Base-by-base conservation (phyloP, 1,140 invertebrate genomes). In the Lepidurus arcticus region DNA sequence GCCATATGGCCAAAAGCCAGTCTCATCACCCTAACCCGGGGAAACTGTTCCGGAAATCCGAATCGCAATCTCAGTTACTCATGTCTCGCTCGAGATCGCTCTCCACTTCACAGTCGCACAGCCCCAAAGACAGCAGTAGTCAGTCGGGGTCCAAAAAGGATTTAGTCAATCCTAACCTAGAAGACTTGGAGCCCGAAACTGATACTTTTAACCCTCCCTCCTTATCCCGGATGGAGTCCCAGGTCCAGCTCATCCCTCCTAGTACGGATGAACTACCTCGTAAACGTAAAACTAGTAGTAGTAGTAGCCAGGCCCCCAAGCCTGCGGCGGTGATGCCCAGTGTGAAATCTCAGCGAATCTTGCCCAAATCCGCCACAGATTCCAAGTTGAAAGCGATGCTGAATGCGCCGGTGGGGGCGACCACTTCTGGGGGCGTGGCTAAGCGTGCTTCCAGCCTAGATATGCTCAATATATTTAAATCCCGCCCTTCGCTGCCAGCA, bases 401-500 rank as follows among this genome's bases (percentile, higher is more conserved):
- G 21, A 65, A 8, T 16, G 53, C 53, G 53, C 53, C 53, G 16
- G 16, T 21, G 21, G 16, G 16, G 21, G 21, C 16, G 21, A 65
- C 16, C 53, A 65, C n/a, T 21, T 7, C 53, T 0, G 13, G 2
- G 34, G 34, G 53, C 7, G 53, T 7, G n/a, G 21, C 53, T 5
- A 65, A 65, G 21, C 53, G 53, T 65, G 53, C 53, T 65, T 65
- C 53, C 53, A 65, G 53, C 53, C 53, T 65, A n/a, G 53, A 65
- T n/a, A 21, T 65, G 53, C 53, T 65, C 53, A 65, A 65, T 65
- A 21, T 65, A 65, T 65, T 65, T 10, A 65, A 65, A 65, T 65
- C 21, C 21, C 16, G 21, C 16, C 53, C 53, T 65, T n/a, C 16
- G 16, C 53, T 65, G 16, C 4, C 16, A 4, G 21, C 16, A n/a